Evolutionary conservation across 2,113 vertebrate genomes (phyloP), one percentile per base, ranked within the genome.

Genomic region (Rutilus rutilus): DNA sequence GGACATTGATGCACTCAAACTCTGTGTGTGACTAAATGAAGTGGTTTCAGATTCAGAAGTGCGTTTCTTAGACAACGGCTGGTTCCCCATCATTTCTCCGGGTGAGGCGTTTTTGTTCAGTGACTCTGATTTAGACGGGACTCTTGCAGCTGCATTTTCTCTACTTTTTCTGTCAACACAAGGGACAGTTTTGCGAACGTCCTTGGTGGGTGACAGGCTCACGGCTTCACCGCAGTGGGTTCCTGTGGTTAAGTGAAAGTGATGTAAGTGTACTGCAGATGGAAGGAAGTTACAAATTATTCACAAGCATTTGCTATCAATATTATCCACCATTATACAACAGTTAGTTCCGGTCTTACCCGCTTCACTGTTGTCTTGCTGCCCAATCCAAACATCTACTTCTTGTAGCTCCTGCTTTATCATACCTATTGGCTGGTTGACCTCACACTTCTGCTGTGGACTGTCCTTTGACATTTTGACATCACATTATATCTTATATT

Each of bases 331-430:
- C 12, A 17, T 75, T 25, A 76, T 30, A 25, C 39, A 47, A 12
- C 19, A 5, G 27, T 30, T 36, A 36, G 17, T 2, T 25, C 1
- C 0, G 0, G 3, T 86, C 93, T 92, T 47, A 94, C 93, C 78
- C 4, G 88, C 85, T 88, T 92, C 88, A 85, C 36, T 42, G 39
- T 75, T 74, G 60, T 42, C 59, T 67, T 85, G 85, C 9, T 85
- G 85, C 9, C 47, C 42, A 11, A 47, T 62, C 74, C n/a, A 71
- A 62, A 62, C 83, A 50, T 90, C 89, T 76, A 89, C 30, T 74
- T 93, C 92, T 39, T 69, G 10, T 0, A 82, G 89, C 85, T 95
- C 94, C 36, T 93, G 90, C 82, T 95, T 95, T 6, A 95, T 85
- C 27, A 78, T 25, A 78, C 25, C 47, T n/a, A 76, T 6, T 19